Evolutionary conservation across 2,113 vertebrate genomes (phyloP).

Genomic region (Mesitornis unicolor): DNA sequence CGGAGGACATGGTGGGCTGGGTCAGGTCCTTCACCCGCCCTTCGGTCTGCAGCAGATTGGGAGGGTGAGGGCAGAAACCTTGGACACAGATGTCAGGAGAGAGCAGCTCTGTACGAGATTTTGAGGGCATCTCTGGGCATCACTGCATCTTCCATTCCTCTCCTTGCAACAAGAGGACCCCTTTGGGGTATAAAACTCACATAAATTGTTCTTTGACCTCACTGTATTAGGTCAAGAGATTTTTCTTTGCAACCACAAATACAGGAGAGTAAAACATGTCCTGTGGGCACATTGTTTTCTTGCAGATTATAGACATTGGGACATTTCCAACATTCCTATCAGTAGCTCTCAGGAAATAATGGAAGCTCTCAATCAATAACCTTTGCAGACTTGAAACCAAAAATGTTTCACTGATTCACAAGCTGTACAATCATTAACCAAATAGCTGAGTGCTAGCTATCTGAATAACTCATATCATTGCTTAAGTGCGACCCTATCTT

Average conservation of each 20-base stretch:
- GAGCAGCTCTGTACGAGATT: not conserved
- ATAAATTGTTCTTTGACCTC: not conserved
- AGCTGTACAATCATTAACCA: slow-evolving; percentile 39
- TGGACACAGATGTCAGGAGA: not conserved
- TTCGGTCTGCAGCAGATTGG: not conserved
- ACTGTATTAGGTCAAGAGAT: not conserved
- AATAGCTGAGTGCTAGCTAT: slow-evolving; percentile 3
- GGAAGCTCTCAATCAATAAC: slow-evolving; percentile 47
- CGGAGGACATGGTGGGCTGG: not conserved
- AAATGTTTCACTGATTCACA: slow-evolving; percentile 31
- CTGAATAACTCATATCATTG: not conserved
- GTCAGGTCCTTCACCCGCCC: not conserved
- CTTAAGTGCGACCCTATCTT: not conserved
- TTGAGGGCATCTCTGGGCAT: not conserved
- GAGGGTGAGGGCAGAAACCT: not conserved
- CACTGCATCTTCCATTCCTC: not conserved
- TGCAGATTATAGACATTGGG: not conserved
- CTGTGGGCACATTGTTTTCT: not conserved
- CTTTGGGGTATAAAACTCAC: not conserved
- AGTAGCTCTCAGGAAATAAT: slow-evolving; percentile 27
- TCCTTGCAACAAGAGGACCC: not conserved
- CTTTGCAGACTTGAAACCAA: not conserved
- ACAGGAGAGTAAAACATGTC: not conserved
- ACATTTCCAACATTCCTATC: not conserved
- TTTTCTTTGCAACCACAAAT: not conserved